Evolutionary conservation across 1,140 invertebrate species (phyloP).

Genomic region (Tetramorium parvispinum): DNA sequence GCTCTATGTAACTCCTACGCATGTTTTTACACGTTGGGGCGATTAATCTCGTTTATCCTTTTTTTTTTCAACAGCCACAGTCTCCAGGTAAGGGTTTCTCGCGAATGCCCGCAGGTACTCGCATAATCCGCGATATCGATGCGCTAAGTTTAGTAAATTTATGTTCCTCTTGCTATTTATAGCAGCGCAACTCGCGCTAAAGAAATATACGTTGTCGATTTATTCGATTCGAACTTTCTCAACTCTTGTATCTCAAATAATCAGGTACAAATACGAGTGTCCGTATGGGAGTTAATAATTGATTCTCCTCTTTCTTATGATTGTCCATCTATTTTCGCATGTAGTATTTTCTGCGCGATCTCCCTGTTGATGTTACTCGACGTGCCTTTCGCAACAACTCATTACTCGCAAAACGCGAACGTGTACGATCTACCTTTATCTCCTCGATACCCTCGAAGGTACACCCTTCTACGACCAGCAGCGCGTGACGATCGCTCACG

Average conservation of each 20-base stretch:
- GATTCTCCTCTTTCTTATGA: background rate
- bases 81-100: constrained; percentile 4
- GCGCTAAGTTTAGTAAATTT: constrained; percentile 14
- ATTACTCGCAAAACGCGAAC: constrained; percentile 23
- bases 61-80: background rate
- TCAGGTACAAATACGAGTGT: background rate
- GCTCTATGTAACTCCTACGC: constrained; percentile 61
- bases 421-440: constrained; percentile 28
- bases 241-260: background rate
- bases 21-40: constrained; percentile 52
- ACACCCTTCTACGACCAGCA: constrained; percentile 28
- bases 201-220: background rate
- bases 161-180: background rate
- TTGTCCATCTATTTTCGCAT: background rate
- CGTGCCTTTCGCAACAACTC: constrained; percentile 35
- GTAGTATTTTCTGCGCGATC: background rate
- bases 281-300: background rate
- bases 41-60: constrained; percentile 65
- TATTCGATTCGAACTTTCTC: background rate
- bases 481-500: constrained; percentile 43
- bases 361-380: background rate
- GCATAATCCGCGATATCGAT: constrained; percentile 16
- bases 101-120: background rate
- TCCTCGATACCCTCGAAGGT: constrained; percentile 13
- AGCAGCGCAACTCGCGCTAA: background rate